Conservation (phyloP, 1,140 invertebrate species). For the Drusus annulatus region DNA sequence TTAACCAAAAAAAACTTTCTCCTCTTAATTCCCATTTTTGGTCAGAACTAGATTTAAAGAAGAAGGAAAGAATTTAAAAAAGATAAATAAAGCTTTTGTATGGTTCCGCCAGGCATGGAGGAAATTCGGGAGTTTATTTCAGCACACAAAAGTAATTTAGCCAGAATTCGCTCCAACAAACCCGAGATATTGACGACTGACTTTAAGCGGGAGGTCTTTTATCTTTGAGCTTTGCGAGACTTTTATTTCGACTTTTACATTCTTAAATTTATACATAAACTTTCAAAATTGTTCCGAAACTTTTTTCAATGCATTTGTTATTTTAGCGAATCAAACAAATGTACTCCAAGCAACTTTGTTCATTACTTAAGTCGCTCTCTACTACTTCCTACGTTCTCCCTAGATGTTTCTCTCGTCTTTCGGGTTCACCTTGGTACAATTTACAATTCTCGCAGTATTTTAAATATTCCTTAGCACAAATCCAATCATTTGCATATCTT, state of each 20-base stretch:
- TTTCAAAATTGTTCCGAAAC: slow-evolving; percentile 20
- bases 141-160: slow-evolving; percentile 38
- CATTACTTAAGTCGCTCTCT: neutral
- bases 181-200: slow-evolving; percentile 33
- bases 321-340: slow-evolving; percentile 20
- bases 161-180: slow-evolving; percentile 33
- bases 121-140: slow-evolving; percentile 27
- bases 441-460: neutral
- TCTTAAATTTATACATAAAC: slow-evolving; percentile 24
- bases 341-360: slow-evolving; percentile 1
- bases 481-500: slow-evolving; percentile 2
- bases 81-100: slow-evolving; percentile 35
- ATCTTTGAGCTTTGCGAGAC: slow-evolving; percentile 14
- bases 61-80: slow-evolving; percentile 9
- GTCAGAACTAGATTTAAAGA: neutral
- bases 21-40: neutral
- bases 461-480: neutral
- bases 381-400: neutral
- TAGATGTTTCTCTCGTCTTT: neutral
- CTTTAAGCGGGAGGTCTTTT: slow-evolving; percentile 28
- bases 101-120: slow-evolving; percentile 12
- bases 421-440: slow-evolving; percentile 6
- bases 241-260: slow-evolving; percentile 24
- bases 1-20: no score
- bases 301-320: slow-evolving; percentile 13